Conservation (phyloP, 2,113 vertebrate genomes). For the Arizona elegans region DNA sequence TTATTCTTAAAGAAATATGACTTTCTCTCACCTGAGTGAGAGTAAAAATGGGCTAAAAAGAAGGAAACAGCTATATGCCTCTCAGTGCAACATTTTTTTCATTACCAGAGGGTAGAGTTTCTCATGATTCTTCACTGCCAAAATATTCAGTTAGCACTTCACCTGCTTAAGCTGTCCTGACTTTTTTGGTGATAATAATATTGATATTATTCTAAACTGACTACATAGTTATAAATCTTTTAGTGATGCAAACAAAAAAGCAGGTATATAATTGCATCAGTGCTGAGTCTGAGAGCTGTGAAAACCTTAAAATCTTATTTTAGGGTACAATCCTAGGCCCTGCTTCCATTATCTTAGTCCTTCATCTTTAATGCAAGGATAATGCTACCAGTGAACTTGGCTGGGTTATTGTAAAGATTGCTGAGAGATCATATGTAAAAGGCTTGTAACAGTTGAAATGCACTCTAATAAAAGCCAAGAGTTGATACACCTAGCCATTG, state of each 20-base stretch:
- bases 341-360: background rate
- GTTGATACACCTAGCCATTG: background rate
- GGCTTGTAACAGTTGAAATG: background rate
- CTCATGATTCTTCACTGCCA: background rate
- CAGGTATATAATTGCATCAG: background rate
- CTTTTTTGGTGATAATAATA: constrained; percentile 19
- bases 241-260: background rate
- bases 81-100: constrained; percentile 9
- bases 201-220: constrained; percentile 1
- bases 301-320: background rate
- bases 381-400: background rate
- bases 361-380: background rate
- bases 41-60: constrained; percentile 36
- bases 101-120: constrained; percentile 11
- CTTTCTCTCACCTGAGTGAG: constrained; percentile 42
- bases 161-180: constrained; percentile 23
- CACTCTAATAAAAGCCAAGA: background rate
- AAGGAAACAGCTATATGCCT: constrained; percentile 19
- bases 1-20: constrained; percentile 45
- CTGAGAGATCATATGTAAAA: background rate
- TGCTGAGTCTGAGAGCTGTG: background rate
- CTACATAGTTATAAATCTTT: background rate
- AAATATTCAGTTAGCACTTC: background rate
- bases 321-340: background rate
- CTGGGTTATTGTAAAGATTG: background rate